Conservation (phyloP, 2,888 invertebrate genomes). For the Axea sp. region DNA sequence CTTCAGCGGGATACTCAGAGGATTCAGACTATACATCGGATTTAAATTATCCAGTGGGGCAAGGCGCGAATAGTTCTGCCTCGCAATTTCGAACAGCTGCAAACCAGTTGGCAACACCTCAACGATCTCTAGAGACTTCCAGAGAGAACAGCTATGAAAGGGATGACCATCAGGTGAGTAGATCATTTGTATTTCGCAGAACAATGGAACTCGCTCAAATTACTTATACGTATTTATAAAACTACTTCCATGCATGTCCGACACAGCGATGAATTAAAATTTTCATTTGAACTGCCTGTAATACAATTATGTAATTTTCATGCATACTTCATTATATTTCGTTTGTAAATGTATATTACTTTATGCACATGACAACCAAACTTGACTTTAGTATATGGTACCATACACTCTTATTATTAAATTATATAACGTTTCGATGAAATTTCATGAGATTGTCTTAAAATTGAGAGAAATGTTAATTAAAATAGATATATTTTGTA, state of each 20-base stretch:
- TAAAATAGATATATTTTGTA: no score
- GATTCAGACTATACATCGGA: slow-evolving; percentile 98
- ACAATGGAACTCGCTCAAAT: slow-evolving; percentile 14
- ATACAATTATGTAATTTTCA: slow-evolving; percentile 9
- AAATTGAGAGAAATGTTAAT: no score
- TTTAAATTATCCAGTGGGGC: slow-evolving; percentile 93
- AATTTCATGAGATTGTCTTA: no score
- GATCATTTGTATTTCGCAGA: slow-evolving; percentile 26
- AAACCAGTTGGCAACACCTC: slow-evolving; percentile 88
- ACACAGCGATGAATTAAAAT: slow-evolving; percentile 14
- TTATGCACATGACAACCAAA: no score
- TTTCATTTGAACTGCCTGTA: not conserved
- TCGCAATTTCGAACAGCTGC: slow-evolving; percentile 91
- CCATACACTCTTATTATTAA: no score
- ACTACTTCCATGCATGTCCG: no score
- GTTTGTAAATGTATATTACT: slow-evolving; percentile 4
- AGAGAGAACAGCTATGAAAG: slow-evolving; percentile 91
- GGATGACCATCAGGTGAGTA: slow-evolving; percentile 83
- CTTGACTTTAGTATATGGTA: no score
- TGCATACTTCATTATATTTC: slow-evolving; percentile 3
- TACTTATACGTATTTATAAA: no score
- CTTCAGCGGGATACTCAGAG: slow-evolving; percentile 95
- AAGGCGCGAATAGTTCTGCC: slow-evolving; percentile 94
- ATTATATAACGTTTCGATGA: no score
- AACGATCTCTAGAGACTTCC: slow-evolving; percentile 88